These are phyloP conservation scores for Lutjanus argentimaculatus DNA, from an alignment of 2,797 vertebrate genomes.

Conservation along the genomic window DNA sequence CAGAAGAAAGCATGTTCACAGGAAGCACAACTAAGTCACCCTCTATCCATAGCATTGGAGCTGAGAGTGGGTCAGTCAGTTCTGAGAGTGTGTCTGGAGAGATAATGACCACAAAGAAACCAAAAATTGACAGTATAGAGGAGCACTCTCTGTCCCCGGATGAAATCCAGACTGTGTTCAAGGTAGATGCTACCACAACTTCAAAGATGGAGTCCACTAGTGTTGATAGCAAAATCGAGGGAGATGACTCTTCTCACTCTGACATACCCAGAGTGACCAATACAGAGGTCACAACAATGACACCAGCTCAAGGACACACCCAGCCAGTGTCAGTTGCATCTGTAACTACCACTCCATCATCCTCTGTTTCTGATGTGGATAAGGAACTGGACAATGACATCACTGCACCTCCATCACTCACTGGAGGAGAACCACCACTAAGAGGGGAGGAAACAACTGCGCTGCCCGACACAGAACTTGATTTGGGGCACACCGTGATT, in stretches of 20 bases:
- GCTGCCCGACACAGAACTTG: slow-evolving; percentile 29
- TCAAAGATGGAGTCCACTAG: slow-evolving; percentile 44
- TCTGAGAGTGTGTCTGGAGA: slow-evolving; percentile 45
- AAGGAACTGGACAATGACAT: slow-evolving; percentile 23
- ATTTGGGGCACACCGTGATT: slow-evolving; percentile 70
- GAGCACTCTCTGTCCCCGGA: slow-evolving; percentile 45
- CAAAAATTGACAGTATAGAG: slow-evolving; percentile 25
- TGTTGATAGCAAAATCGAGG: slow-evolving; percentile 36
- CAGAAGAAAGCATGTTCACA: slow-evolving; percentile 49
- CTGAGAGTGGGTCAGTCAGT: slow-evolving; percentile 26
- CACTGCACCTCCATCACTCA: slow-evolving; percentile 16
- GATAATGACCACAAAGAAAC: slow-evolving; percentile 40
- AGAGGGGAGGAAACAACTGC: slow-evolving; percentile 47
- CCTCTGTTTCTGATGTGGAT: slow-evolving; percentile 40
- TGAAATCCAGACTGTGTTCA: slow-evolving; percentile 75
- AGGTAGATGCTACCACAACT: slow-evolving; percentile 64
- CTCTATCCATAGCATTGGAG: not conserved
- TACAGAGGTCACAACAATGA: slow-evolving; percentile 43
- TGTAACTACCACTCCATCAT: slow-evolving; percentile 30
- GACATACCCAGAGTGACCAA: slow-evolving; percentile 38
- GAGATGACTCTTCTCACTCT: slow-evolving; percentile 39
- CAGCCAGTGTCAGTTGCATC: slow-evolving; percentile 23
- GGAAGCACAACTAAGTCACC: slow-evolving; percentile 33
- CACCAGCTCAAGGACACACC: slow-evolving; percentile 50
- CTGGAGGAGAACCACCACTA: slow-evolving; percentile 39